Conservation (phyloP, 2,797 vertebrate species). For the Hapalemur alaotrensis region DNA sequence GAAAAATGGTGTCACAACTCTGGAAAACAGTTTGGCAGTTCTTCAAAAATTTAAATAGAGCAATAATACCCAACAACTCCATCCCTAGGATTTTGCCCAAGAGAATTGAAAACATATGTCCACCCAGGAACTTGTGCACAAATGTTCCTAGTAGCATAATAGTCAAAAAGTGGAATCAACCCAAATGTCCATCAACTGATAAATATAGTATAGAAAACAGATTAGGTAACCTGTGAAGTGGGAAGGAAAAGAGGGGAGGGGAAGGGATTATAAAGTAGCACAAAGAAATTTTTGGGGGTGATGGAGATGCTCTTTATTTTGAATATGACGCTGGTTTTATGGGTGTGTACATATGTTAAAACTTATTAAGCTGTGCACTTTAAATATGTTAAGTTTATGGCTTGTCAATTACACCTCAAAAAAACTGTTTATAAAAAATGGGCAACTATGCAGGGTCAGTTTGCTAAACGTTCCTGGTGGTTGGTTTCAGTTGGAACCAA, state of each 20-base stretch:
- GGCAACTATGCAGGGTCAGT: neutral
- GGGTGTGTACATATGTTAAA: neutral
- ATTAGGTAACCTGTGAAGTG: neutral
- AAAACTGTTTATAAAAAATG: neutral
- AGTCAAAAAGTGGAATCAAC: neutral
- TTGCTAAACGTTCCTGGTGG: neutral
- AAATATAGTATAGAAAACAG: neutral
- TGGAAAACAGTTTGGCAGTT: neutral
- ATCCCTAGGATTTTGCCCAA: neutral
- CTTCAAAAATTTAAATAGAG: neutral
- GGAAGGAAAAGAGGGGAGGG: rapidly evolving
- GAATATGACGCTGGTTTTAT: neutral
- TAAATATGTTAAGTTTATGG: neutral
- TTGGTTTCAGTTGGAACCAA: neutral
- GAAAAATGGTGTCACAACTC: neutral
- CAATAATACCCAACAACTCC: neutral
- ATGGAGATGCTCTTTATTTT: neutral
- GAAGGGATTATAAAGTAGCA: neutral
- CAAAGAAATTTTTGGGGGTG: neutral
- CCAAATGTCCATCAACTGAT: neutral
- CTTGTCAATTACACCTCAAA: neutral
- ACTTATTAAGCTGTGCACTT: neutral
- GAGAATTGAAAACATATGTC: neutral
- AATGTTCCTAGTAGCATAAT: neutral
- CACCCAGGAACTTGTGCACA: neutral